phyloP scores from a whole-genome alignment of 2,113 vertebrate species.

The Dascyllus trimaculatus region DNA sequence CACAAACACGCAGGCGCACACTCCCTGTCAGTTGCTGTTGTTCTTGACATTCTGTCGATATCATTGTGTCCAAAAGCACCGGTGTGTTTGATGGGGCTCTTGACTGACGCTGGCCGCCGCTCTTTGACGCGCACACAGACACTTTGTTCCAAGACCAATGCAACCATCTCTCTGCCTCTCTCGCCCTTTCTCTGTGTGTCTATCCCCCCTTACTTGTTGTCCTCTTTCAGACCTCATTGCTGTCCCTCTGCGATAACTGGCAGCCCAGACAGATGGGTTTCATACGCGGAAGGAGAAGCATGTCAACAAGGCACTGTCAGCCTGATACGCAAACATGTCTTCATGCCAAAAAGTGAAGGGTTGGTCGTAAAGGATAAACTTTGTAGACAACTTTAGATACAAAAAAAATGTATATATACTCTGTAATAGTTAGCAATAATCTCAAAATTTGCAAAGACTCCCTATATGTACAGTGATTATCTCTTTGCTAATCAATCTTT shows the following conservation, averaged over 20 bases:
- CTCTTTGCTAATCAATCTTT: background rate
- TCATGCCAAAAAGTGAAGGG: background rate
- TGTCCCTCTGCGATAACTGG: constrained; percentile 61
- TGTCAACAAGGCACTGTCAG: constrained; percentile 19
- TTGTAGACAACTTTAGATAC: background rate
- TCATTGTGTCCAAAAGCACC: constrained; percentile 72
- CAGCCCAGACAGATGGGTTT: constrained; percentile 45
- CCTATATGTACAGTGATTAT: no score
- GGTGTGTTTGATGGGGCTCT: constrained; percentile 78
- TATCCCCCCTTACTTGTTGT: constrained; percentile 30
- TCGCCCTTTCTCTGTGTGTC: constrained; percentile 20
- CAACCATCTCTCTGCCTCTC: constrained; percentile 31
- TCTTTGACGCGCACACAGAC: constrained; percentile 65
- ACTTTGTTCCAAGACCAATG: constrained; percentile 65
- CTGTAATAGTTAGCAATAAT: background rate
- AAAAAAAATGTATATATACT: background rate
- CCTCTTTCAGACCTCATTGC: constrained; percentile 40
- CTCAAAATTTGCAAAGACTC: no score
- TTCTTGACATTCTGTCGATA: constrained; percentile 85
- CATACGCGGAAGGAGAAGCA: constrained; percentile 25
- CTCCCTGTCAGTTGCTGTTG: constrained; percentile 66
- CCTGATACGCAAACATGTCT: constrained; percentile 15
- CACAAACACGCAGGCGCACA: constrained; percentile 28
- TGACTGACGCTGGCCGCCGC: constrained; percentile 54
- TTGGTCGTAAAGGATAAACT: background rate